Evolutionary conservation across 2,888 invertebrate genomes (phyloP).

Genomic region (Helobdella robusta): DNA sequence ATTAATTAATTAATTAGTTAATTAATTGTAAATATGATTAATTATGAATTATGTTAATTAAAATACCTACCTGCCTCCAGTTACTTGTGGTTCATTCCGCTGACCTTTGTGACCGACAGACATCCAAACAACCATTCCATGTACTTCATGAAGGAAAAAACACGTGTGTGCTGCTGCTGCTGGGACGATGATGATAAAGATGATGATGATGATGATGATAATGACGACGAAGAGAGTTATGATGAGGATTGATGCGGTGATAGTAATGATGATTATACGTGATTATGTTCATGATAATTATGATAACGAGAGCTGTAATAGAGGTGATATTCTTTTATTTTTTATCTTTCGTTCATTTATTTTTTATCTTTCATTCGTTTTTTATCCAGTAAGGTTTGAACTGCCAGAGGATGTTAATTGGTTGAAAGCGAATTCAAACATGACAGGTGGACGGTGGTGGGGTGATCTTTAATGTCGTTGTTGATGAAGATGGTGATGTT

Average conservation of each 20-base stretch:
- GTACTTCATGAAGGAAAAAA: background rate
- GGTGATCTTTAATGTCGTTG: background rate
- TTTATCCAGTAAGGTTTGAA: too few species aligned
- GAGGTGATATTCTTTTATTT: too few species aligned
- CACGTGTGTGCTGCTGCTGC: conserved; percentile 22
- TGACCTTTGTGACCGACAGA: conserved; percentile 32
- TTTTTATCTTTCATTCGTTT: too few species aligned
- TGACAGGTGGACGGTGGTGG: background rate
- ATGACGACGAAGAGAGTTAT: background rate
- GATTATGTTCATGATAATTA: too few species aligned
- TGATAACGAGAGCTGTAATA: too few species aligned
- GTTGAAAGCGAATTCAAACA: background rate
- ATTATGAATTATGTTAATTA: background rate
- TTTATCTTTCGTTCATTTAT: too few species aligned
- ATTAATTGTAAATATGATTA: background rate
- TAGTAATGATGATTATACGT: too few species aligned
- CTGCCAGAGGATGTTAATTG: too few species aligned
- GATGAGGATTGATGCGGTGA: too few species aligned
- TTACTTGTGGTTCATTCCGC: conserved; percentile 36
- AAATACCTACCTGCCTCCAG: conserved; percentile 24
- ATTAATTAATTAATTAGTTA: background rate
- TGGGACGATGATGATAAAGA: too few species aligned
- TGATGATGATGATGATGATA: conserved; percentile 21
- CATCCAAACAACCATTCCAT: conserved; percentile 14
- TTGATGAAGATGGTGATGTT: too few species aligned